Base-by-base conservation (phyloP, 2,797 vertebrate genomes). In the Hoplostethus mediterraneus region DNA sequence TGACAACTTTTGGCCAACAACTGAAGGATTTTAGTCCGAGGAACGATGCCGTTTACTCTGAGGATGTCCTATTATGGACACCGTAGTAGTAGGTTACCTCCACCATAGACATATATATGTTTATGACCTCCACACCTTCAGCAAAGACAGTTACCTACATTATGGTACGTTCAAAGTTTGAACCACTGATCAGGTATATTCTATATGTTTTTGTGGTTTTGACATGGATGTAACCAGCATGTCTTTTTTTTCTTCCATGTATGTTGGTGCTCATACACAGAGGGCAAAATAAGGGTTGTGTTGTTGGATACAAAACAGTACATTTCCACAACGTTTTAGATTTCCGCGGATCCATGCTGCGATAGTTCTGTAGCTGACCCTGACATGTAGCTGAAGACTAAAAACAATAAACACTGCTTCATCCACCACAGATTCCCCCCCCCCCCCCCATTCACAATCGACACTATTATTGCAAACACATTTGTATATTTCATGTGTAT, bases 241-340 rank as follows among this genome's bases (percentile, higher is more conserved):
- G 36, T 33, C 25, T 53, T 53, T 38, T 2, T 52, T 53, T 31
- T 2, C 12, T 21, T 14, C 2, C 17, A 5, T 13, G 7, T 17
- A 2, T 3, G 28, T 30, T 13, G 3, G 16, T 16, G n/a, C 5
- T 62, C 12, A 21, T 1, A 21, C 28, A 11, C 11, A 4, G 7
- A 44, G 0, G 75, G 57, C 63, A 80, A 63, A 82, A 89, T 71
- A 76, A 48, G 52, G 74, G 67, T 2, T 31, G 0, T 14, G 11
- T 0, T 2, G 38, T 16, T 45, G 36, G 63, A 81, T 86, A 61
- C 73, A 82, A 85, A 83, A 91, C 56, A 73, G 16, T 67, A 79
- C 17, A 44, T 64, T 80, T 69, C 60, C 53, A 30, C 3, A 0
- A 10, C 5, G 16, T 1, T 30, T 25, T 0, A 5, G 5, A 44